Evolutionary conservation across 2,888 invertebrate genomes (phyloP).

Genomic region (Drosophila lutescens): DNA sequence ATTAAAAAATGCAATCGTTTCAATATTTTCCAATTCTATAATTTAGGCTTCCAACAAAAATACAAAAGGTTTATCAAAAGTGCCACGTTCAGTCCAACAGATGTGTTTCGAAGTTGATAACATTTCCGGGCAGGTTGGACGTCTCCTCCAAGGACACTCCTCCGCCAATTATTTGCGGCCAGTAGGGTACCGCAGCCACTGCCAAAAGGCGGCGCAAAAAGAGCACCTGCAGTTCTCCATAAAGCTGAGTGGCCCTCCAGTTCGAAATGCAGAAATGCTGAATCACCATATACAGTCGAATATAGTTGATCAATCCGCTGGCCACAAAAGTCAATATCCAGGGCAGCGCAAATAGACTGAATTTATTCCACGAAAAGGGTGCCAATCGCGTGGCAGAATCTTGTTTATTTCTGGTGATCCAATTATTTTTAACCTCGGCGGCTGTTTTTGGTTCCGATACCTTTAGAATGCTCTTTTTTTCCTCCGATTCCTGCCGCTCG

Average conservation of each 20-base stretch:
- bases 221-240: conserved; percentile 48
- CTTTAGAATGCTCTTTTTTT: not conserved
- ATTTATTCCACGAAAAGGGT: conserved; percentile 24
- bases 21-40: not conserved
- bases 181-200: not conserved
- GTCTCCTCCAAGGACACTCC: conserved; percentile 9
- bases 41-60: not conserved
- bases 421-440: conserved; percentile 47
- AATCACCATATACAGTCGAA: conserved; percentile 52
- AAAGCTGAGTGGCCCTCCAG: conserved; percentile 35
- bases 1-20: no score
- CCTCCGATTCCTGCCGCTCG: not conserved
- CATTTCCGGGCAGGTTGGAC: not conserved
- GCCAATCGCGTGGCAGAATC: not conserved
- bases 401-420: conserved; percentile 29
- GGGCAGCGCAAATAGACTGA: conserved; percentile 41
- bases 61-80: not conserved
- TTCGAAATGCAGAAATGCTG: conserved; percentile 56
- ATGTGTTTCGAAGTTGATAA: conserved; percentile 49
- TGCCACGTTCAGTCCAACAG: conserved; percentile 19
- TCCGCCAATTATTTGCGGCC: conserved; percentile 18
- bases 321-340: conserved; percentile 55
- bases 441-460: not conserved
- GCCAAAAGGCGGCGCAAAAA: conserved; percentile 37
- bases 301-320: conserved; percentile 42